These are phyloP conservation scores for Mixornis gularis DNA, from an alignment of 2,113 vertebrate genomes.

Conservation along the genomic window DNA sequence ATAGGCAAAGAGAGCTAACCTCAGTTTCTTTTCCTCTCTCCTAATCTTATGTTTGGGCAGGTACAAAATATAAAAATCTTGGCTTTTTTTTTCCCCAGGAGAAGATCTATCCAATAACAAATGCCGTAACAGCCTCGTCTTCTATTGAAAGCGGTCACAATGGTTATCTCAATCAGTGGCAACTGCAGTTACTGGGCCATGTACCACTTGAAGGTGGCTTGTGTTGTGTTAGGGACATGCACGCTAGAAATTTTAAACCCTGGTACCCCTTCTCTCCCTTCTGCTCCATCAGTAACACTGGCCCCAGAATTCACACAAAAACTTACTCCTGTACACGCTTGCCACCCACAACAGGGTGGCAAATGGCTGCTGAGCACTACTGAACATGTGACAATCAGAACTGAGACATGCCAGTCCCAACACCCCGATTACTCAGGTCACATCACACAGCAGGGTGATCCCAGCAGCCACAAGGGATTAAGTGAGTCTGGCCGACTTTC, in stretches of 20 bases:
- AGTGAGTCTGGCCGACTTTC: conserved; percentile 15
- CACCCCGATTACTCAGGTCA: neutral
- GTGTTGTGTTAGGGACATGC: neutral
- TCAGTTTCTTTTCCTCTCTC: neutral
- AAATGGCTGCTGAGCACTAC: neutral
- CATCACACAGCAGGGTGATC: conserved; percentile 3
- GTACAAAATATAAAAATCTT: neutral
- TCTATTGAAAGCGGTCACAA: neutral
- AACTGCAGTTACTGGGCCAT: neutral
- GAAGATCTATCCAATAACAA: neutral
- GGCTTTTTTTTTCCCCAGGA: neutral
- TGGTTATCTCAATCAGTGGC: neutral
- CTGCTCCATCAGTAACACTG: neutral
- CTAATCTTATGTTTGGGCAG: neutral
- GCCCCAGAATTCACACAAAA: neutral
- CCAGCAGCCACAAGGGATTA: conserved; percentile 8
- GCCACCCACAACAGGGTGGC: neutral
- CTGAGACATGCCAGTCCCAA: neutral
- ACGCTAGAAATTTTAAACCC: neutral
- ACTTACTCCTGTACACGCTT: neutral
- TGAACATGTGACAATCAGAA: neutral
- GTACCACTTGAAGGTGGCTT: neutral
- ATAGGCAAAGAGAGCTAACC: neutral
- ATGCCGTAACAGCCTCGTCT: neutral
- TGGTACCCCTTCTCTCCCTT: neutral